Evolutionary conservation across 2,113 vertebrate genomes (phyloP).

Genomic region (Ploceus nigricollis): DNA sequence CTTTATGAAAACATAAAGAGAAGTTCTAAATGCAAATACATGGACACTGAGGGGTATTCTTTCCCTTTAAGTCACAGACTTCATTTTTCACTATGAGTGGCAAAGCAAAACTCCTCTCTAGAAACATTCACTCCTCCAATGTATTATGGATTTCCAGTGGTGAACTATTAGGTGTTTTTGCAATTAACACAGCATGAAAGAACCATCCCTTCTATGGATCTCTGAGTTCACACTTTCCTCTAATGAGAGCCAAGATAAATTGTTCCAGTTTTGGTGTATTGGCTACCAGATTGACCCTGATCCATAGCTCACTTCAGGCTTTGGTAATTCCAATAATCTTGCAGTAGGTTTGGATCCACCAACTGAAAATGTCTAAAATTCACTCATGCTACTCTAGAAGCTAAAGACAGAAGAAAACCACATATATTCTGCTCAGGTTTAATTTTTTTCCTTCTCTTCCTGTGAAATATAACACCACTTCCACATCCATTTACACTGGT

Average conservation of each 20-base stretch:
- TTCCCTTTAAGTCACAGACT: neutral
- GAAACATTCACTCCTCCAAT: neutral
- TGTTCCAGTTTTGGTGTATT: neutral
- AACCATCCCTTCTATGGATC: neutral
- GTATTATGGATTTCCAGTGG: slow-evolving; percentile 33
- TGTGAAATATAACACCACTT: neutral
- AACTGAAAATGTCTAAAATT: neutral
- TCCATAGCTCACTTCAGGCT: neutral
- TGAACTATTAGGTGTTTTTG: slow-evolving; percentile 23
- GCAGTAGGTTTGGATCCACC: neutral
- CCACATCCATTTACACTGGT: neutral
- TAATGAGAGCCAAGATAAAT: slow-evolving; percentile 29
- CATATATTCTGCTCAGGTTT: neutral
- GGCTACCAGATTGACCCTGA: slow-evolving; percentile 36
- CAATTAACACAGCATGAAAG: slow-evolving; percentile 44
- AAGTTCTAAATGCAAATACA: neutral
- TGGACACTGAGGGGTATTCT: neutral
- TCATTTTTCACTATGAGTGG: neutral
- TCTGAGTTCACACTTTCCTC: neutral
- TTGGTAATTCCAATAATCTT: neutral
- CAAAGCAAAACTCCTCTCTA: neutral
- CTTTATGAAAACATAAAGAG: neutral
- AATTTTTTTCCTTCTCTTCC: neutral
- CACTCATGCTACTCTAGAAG: neutral
- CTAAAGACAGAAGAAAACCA: neutral